Percentiles rank a stretch among this genome's conserved stretches.
Conservation (phyloP, 1,140 invertebrate genomes). For the Pygmarrhopalites habei region DNA sequence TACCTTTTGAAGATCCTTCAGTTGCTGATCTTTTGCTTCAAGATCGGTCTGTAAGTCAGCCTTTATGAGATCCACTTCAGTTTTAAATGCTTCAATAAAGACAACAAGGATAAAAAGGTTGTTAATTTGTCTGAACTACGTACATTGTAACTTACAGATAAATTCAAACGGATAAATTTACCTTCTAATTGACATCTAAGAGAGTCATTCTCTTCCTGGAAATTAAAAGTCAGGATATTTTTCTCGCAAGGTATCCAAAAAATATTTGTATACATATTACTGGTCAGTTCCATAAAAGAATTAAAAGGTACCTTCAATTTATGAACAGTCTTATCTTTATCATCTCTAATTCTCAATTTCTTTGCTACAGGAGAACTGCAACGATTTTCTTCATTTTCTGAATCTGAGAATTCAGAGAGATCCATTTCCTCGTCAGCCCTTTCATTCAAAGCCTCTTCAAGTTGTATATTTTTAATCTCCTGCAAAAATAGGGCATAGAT, state of each 20-base stretch:
- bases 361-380: conserved; percentile 41
- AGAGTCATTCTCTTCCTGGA: conserved; percentile 79
- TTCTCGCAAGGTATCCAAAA: too few species aligned
- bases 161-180: too few species aligned
- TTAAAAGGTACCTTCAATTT: conserved; percentile 40
- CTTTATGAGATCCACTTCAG: conserved; percentile 66
- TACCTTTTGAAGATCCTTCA: conserved; percentile 67
- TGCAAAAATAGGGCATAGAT: too few species aligned
- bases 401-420: conserved; percentile 66
- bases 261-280: too few species aligned
- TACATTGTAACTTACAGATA: too few species aligned
- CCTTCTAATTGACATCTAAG: conserved; percentile 85
- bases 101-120: too few species aligned
- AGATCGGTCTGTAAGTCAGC: conserved; percentile 59
- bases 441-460: conserved; percentile 62
- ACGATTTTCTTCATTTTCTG: conserved; percentile 45
- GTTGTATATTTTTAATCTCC: conserved; percentile 69
- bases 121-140: too few species aligned
- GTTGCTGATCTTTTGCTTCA: conserved; percentile 62
- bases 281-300: too few species aligned
- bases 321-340: conserved; percentile 40
- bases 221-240: too few species aligned
- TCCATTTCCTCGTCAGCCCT: conserved; percentile 73
- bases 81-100: conserved; percentile 89
- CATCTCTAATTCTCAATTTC: conserved; percentile 44